A percentile compares a stretch with the other conserved stretches of the same genome.
Conservation (phyloP, 2,797 vertebrate species). For the Halcyon chelicuti region DNA sequence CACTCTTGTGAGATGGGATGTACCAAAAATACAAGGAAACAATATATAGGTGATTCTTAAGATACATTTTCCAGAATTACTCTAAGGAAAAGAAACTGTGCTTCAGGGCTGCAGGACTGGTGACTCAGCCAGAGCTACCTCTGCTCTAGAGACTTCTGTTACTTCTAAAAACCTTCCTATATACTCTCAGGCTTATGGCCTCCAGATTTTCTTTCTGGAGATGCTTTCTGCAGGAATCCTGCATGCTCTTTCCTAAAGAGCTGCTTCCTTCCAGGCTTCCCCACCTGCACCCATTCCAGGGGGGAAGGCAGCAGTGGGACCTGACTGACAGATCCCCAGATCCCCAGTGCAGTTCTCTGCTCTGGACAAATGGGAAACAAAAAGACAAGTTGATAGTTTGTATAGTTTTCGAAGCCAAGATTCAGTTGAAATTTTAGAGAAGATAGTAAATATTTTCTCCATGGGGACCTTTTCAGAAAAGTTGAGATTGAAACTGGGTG, state of each 20-base stretch:
- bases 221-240: neutral
- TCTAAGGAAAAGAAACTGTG: rapidly evolving
- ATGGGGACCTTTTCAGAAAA: neutral
- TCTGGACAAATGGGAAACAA: neutral
- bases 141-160: neutral
- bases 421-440: neutral
- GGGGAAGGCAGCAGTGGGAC: too few species aligned
- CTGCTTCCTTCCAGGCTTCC: neutral
- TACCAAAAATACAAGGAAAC: neutral
- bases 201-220: neutral
- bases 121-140: neutral
- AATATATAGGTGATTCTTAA: neutral
- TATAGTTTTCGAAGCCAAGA: neutral
- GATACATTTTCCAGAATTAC: neutral
- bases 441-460: neutral
- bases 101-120: neutral
- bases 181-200: neutral
- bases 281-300: neutral
- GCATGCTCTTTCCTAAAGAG: neutral
- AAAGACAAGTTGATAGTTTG: neutral
- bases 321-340: too few species aligned
- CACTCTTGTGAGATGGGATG: neutral
- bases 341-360: neutral
- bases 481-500: neutral
- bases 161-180: neutral